A percentile compares a stretch with the other conserved stretches of the same genome.
These are phyloP conservation scores for Xanthorhoe spadicearia DNA, from an alignment of 2,888 invertebrate genomes.

Conservation along the genomic window DNA sequence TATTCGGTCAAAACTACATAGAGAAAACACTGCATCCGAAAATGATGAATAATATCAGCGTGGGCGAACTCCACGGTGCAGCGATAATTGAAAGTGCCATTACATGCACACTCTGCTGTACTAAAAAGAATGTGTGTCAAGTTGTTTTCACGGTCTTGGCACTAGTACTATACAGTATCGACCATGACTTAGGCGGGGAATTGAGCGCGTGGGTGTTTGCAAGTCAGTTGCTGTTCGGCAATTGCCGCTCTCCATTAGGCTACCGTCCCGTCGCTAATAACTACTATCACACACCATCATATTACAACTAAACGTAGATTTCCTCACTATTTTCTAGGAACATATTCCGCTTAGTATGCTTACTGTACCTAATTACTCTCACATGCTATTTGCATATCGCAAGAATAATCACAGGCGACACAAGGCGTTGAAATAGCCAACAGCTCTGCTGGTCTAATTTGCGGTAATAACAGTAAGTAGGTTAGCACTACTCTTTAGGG, in stretches of 20 bases:
- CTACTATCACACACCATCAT: slow-evolving; percentile 12
- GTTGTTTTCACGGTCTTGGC: slow-evolving; percentile 76
- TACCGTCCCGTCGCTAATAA: background rate
- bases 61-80: slow-evolving; percentile 68
- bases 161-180: slow-evolving; percentile 61
- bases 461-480: slow-evolving; percentile 55
- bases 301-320: slow-evolving; percentile 19
- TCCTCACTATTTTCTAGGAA: slow-evolving; percentile 36
- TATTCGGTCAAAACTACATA: slow-evolving; percentile 62
- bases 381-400: slow-evolving; percentile 44
- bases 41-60: slow-evolving; percentile 67
- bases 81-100: slow-evolving; percentile 81
- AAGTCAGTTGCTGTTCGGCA: slow-evolving; percentile 22
- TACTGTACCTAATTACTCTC: slow-evolving; percentile 27
- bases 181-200: slow-evolving; percentile 66
- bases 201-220: slow-evolving; percentile 28
- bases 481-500: slow-evolving; percentile 54
- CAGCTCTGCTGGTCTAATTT: slow-evolving; percentile 63
- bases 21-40: slow-evolving; percentile 70
- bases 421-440: slow-evolving; percentile 52
- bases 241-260: background rate
- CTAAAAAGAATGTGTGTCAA: slow-evolving; percentile 78
- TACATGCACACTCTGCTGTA: slow-evolving; percentile 69
- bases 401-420: slow-evolving; percentile 48
- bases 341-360: slow-evolving; percentile 22